These are phyloP conservation scores for Ichneumoninae sp. DNA, from an alignment of 2,888 invertebrate genomes.

Conservation along the genomic window DNA sequence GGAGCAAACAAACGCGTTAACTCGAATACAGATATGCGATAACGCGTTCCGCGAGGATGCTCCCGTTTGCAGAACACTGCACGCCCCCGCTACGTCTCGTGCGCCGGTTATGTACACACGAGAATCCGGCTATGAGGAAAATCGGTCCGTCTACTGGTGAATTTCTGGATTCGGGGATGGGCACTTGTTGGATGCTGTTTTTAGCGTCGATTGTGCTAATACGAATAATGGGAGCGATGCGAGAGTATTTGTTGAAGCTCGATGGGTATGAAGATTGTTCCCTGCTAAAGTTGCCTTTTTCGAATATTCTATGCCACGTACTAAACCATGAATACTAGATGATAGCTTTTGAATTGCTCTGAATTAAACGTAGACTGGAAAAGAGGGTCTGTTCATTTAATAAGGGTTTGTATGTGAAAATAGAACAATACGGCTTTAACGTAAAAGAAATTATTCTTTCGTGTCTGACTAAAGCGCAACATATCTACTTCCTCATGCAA, in stretches of 20 bases:
- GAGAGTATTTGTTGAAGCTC: not conserved
- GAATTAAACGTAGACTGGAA: too few species aligned
- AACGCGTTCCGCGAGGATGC: conserved; percentile 40
- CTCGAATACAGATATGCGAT: conserved; percentile 48
- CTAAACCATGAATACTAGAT: not conserved
- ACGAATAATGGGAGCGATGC: not conserved
- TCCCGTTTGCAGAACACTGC: conserved; percentile 51
- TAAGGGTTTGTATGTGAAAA: not conserved
- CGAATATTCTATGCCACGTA: not conserved
- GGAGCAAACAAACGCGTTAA: conserved; percentile 63
- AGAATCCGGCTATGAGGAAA: conserved; percentile 3
- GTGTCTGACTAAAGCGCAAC: conserved; percentile 15
- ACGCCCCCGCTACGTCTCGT: conserved; percentile 15
- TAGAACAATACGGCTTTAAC: not conserved
- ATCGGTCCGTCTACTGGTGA: not conserved
- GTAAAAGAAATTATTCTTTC: not conserved
- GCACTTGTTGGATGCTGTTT: not conserved
- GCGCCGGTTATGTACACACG: not conserved
- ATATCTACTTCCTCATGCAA: conserved; percentile 20
- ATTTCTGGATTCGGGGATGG: not conserved
- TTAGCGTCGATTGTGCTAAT: not conserved
- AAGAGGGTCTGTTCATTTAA: too few species aligned
- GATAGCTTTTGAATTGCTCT: not conserved
- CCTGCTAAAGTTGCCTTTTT: not conserved
- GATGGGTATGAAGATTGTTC: not conserved